Evolutionary conservation across 2,888 invertebrate genomes (phyloP), one percentile per base, ranked within the genome.

Genomic region (Pammene fasciana): DNA sequence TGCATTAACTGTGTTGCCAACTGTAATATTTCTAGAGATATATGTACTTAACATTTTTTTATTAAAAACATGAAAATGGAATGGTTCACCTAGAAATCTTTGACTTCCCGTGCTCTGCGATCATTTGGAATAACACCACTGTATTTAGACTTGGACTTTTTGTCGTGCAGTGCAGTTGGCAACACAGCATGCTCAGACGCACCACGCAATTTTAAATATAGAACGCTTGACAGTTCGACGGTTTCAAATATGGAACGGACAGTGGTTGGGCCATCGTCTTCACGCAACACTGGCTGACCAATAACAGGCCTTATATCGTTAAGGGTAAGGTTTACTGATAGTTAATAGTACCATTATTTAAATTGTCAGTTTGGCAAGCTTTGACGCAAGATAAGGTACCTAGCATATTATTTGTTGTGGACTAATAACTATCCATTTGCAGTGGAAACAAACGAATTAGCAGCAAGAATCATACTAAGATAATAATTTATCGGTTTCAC

Each of bases 171-270:
- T 76, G 76, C 76, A 75, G 74, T 77, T 76, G 79, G 82, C 78
- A 80, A 78, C 79, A 79, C 75, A 78, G 76, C 81, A 77, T 81
- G 82, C 86, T 78, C 86, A 85, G 86, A 85, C 86, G 80, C 82
- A 75, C 75, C 81, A 82, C 82, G 78, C 80, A 72, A 75, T 81
- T 85, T 85, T 83, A 86, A 85, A 83, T 82, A 81, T 86, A 86
- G 86, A 86, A 81, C 79, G 75, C 72, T 79, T 85, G 82, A 81
- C 84, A 83, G 77, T 79, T 80, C 78, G 78, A 74, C 74, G 74
- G 75, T 76, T 82, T 79, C 76, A 77, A 82, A 82, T 76, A 79
- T 84, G 82, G 83, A 83, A 81, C 74, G 73, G 55, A 70, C 70
- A 70, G 56, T 70, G 66, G 50, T 65, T 70, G 65, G 34, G 50